Evolutionary conservation across 2,888 invertebrate species (phyloP).

Genomic region (Parnassius glacialis): DNA sequence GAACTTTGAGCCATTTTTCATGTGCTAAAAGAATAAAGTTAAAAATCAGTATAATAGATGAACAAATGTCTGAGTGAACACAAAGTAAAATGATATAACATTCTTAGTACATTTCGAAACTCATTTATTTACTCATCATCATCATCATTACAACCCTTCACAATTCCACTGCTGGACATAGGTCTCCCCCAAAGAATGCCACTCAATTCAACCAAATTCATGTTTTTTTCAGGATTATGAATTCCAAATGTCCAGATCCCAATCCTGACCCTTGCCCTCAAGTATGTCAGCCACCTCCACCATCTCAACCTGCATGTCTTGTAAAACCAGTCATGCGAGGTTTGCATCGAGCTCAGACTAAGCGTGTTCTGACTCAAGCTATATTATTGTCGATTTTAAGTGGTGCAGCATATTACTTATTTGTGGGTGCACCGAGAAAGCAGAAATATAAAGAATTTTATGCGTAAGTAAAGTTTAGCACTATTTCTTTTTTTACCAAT

Average conservation of each 20-base stretch:
- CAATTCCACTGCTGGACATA: no score
- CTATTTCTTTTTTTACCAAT: neutral
- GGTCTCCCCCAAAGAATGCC: no score
- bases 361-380: slow-evolving; percentile 77
- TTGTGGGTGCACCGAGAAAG: slow-evolving; percentile 78
- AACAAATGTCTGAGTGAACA: no score
- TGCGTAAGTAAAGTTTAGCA: slow-evolving; percentile 80
- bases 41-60: no score
- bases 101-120: no score
- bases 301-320: slow-evolving; percentile 49
- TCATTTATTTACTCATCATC: no score
- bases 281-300: slow-evolving; percentile 50
- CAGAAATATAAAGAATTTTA: slow-evolving; percentile 86
- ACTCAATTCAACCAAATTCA: no score
- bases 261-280: slow-evolving; percentile 50
- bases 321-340: slow-evolving; percentile 85
- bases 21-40: slow-evolving; percentile 40
- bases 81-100: no score
- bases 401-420: slow-evolving; percentile 69
- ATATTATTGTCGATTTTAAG: slow-evolving; percentile 51
- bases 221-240: neutral
- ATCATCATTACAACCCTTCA: no score
- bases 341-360: slow-evolving; percentile 83
- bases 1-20: slow-evolving; percentile 83
- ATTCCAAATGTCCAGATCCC: slow-evolving; percentile 33